Base-by-base conservation (phyloP, 2,888 invertebrate genomes). In the Petrolisthes cinctipes region DNA sequence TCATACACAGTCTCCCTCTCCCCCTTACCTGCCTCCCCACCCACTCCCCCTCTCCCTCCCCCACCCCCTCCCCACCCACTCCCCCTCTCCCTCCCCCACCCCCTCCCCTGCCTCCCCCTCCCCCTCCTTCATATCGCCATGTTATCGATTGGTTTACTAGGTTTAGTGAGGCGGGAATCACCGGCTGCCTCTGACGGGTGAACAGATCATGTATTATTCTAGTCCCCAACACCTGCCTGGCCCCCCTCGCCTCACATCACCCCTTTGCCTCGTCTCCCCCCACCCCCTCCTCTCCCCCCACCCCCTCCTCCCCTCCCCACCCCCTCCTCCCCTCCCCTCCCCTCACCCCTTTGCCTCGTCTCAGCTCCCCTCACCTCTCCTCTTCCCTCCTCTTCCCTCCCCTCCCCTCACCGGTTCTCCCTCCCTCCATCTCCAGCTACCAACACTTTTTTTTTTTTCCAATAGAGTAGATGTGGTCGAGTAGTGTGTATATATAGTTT, bases 361-460 rank as follows among this genome's bases (percentile, higher is more conserved):
- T 84, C 76, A n/a, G 76, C 78, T 78, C 56, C 76, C 76, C 83
- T 83, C 84, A 61, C 84, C 61, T 66, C 37, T 51, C 51, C 66
- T n/a, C n/a, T n/a, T n/a, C n/a, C n/a, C 80, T 6, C 80, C 17
- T 51, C 23, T n/a, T n/a, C 51, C 56, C 7, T 51, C 56, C 9
- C n/a, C 51, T 23, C 79, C 54, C 20, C 85, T 68, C 80, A 68
- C 79, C 54, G 68, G 54, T 66, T 80, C 85, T 85, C 68, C 79
- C 68, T 54, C 79, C 71, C 53, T 66, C 85, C 75, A 83, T n/a
- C 11, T 51, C 37, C 37, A 37, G 37, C 37, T 37, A 37, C 37
- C 2, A 37, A 0, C 37, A 37, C 37, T 37, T 1, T 37, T 37
- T 37, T 37, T 37, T 37, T 1, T 37, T 37, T 37, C 37, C 37